Evolutionary conservation across 2,113 vertebrate species (phyloP).

Genomic region (Passer domesticus): DNA sequence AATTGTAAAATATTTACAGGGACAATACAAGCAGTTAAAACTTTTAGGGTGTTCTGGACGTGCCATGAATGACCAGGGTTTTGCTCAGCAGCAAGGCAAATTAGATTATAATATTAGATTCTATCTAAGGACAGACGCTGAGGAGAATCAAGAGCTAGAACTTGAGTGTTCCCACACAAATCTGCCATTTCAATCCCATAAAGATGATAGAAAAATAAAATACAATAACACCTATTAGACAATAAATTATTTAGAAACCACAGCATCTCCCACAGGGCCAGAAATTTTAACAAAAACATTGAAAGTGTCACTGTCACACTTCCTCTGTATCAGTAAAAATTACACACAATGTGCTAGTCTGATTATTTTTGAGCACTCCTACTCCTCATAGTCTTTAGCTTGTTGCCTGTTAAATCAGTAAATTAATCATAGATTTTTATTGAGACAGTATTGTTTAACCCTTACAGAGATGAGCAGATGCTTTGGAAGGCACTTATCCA

Average conservation of each 20-base stretch:
- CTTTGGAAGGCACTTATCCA: neutral
- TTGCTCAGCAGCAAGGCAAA: neutral
- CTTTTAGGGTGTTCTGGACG: neutral
- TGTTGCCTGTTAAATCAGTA: neutral
- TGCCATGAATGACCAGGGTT: neutral
- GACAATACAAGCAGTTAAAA: neutral
- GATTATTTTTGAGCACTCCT: neutral
- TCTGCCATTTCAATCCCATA: neutral
- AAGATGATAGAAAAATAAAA: neutral
- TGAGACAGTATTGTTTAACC: neutral
- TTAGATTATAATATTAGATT: neutral
- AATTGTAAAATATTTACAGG: neutral
- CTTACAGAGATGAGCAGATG: neutral
- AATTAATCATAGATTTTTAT: neutral
- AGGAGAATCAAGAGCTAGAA: neutral
- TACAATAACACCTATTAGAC: neutral
- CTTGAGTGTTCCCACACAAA: neutral
- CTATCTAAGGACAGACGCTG: neutral
- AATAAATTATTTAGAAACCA: neutral
- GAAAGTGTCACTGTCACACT: neutral
- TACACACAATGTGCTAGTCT: neutral
- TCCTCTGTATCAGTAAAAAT: neutral
- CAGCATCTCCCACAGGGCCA: neutral
- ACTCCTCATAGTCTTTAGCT: neutral
- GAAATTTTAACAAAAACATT: neutral